Base-by-base conservation (phyloP, 2,888 invertebrate genomes). In the Melanotus villosus region DNA sequence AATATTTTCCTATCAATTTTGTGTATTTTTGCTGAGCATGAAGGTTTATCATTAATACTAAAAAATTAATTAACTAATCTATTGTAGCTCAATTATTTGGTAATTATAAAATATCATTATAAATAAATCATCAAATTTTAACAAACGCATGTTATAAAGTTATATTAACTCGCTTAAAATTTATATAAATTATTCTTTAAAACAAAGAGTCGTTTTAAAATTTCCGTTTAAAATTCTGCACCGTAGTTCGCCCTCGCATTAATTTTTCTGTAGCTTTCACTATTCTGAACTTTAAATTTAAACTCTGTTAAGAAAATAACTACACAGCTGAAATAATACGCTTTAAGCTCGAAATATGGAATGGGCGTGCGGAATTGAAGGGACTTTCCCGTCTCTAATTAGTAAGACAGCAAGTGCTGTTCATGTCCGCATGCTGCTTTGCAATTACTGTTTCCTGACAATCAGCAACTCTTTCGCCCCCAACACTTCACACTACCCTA, bases 361-460 rank as follows among this genome's bases (percentile, higher is more conserved):
- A 64, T 52, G 54, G 43, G 68, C 54, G 59, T 69, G 68, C 64
- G 32, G 45, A 64, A 68, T 36, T 63, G 70, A 70, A 56, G 63
- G 70, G 70, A 71, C 73, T 72, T 74, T 73, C 68, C 70, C 69
- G 70, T 72, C 73, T 75, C 72, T 75, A 76, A 76, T 76, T 76
- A 76, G 75, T 74, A 75, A 71, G 73, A 75, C 75, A 75, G 70
- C 75, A 73, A 76, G 76, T 76, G 75, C 74, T 74, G 74, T 74
- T 74, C 75, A 75, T 75, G 76, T 76, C 73, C 71, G 71, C 69
- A 50, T 57, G 63, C 69, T 73, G 74, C 75, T 74, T 74, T 75
- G 68, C 75, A 76, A 76, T 76, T 75, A 75, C 73, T 67, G 69
- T 41, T 70, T 70, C 65, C 65, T 60, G 65, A 70, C 65, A 70